Conservation (phyloP, 2,797 vertebrate genomes). For the Sebastes nivosus region DNA sequence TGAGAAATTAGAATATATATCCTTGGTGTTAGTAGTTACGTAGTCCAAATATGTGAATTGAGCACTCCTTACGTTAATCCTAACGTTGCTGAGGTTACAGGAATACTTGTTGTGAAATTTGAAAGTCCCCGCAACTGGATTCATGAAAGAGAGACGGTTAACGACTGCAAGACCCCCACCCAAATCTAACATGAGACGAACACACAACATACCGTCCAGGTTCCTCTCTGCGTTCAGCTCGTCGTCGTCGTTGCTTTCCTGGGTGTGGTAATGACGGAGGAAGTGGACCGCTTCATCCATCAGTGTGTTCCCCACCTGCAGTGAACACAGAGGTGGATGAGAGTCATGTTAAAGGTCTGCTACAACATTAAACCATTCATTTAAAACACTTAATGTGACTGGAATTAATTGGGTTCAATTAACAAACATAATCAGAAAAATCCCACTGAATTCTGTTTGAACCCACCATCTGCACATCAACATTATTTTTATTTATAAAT, state of each 20-base stretch:
- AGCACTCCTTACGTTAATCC: too few species aligned
- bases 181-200: too few species aligned
- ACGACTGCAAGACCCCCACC: too few species aligned
- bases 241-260: rapidly evolving
- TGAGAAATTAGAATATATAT: too few species aligned
- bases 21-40: too few species aligned
- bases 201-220: neutral
- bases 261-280: too few species aligned
- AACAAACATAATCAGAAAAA: neutral
- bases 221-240: neutral
- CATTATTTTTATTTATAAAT: neutral
- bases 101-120: too few species aligned
- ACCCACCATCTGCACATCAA: neutral
- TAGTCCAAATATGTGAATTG: too few species aligned
- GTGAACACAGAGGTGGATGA: neutral
- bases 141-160: too few species aligned
- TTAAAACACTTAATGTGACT: neutral
- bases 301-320: neutral
- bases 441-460: neutral
- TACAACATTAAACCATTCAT: neutral
- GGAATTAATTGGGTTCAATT: neutral
- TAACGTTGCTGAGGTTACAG: too few species aligned
- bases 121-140: too few species aligned
- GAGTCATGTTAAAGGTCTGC: neutral
- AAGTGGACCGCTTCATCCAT: neutral